Evolutionary conservation across 2,113 vertebrate genomes (phyloP).

Genomic region (Sylvietta virens): DNA sequence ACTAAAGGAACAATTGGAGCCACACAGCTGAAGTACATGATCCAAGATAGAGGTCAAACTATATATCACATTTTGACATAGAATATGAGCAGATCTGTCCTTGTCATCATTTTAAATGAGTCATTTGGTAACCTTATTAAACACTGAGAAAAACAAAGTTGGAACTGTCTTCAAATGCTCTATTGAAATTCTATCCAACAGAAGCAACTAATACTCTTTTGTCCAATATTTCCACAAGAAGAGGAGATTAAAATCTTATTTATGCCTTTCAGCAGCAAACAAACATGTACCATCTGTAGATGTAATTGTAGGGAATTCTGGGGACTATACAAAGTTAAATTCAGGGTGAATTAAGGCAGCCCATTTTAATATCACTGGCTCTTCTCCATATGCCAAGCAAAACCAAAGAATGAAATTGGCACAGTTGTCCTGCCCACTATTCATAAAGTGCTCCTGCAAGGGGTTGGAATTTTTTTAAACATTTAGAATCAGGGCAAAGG

Average conservation of each 20-base stretch:
- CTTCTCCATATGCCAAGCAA: not conserved
- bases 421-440: not conserved
- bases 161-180: not conserved
- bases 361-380: not conserved
- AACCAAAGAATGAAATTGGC: not conserved
- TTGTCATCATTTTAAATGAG: not conserved
- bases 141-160: not conserved
- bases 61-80: not conserved
- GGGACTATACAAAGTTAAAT: not conserved
- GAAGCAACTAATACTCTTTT: not conserved
- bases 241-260: not conserved
- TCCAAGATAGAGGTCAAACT: not conserved
- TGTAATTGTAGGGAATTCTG: not conserved
- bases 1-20: not conserved
- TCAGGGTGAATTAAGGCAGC: not conserved
- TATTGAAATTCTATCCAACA: not conserved
- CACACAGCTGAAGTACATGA: not conserved
- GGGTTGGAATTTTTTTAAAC: not conserved
- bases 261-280: not conserved
- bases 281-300: not conserved
- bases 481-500: not conserved
- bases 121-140: not conserved
- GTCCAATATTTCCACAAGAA: not conserved
- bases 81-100: not conserved
- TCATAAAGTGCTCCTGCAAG: not conserved